Evolutionary conservation across 2,113 vertebrate species (phyloP).

Genomic region (Bos taurus): DNA sequence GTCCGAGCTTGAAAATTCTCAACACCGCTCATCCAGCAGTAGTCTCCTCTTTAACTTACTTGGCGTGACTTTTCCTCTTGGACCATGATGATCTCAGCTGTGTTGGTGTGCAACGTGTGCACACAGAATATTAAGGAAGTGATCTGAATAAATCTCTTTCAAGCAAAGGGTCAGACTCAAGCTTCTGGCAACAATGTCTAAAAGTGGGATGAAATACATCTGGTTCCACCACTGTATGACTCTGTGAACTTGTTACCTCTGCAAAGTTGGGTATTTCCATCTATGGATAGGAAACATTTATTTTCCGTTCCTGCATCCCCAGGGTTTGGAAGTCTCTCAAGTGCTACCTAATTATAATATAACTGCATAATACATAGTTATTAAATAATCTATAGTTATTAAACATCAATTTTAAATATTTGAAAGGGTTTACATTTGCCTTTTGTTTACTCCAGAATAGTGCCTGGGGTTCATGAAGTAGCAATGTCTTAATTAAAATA

Average conservation of each 20-base stretch:
- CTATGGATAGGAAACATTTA: not conserved
- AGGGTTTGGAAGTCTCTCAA: not conserved
- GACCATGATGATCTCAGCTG: constrained; percentile 2
- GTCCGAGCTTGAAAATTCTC: constrained; percentile 6
- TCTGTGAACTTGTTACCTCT: not conserved
- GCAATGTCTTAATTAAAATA: not conserved
- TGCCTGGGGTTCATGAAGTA: not conserved
- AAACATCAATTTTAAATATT: not conserved
- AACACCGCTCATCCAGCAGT: not conserved
- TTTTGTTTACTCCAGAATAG: not conserved
- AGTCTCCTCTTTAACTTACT: constrained; percentile 12
- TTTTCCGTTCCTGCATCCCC: not conserved
- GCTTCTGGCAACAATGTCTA: not conserved
- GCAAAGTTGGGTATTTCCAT: not conserved
- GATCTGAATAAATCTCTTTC: constrained; percentile 23
- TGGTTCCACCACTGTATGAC: not conserved
- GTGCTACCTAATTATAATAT: not conserved
- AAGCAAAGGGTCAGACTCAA: not conserved
- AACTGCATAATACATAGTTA: not conserved
- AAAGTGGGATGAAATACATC: not conserved
- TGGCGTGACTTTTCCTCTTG: constrained; percentile 32
- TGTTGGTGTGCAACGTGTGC: not conserved
- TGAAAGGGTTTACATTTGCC: not conserved
- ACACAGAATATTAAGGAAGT: constrained; percentile 26
- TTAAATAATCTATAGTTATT: not conserved